Percentiles rank a stretch among this genome's conserved stretches.
Conservation (phyloP, 1,140 invertebrate genomes). For the Danaus melanippus region DNA sequence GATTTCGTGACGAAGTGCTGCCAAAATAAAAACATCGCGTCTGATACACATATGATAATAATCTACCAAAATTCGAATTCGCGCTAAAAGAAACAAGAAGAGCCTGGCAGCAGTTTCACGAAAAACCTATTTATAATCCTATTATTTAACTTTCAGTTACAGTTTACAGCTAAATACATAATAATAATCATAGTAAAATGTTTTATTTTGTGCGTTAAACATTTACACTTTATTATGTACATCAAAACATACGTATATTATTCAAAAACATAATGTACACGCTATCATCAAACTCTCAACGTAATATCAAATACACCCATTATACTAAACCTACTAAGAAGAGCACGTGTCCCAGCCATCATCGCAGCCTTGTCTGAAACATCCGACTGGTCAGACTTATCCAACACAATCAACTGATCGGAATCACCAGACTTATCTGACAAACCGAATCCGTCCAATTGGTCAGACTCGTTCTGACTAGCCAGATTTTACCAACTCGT, state of each 20-base stretch:
- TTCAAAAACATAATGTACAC: conserved; percentile 65
- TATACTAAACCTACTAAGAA: conserved; percentile 48
- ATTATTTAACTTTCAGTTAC: conserved; percentile 52
- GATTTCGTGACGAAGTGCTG: conserved; percentile 22
- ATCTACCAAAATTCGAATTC: conserved; percentile 10
- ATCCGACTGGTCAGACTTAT: too few relatives aligned
- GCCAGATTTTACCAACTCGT: too few relatives aligned
- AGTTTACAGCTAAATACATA: conserved; percentile 68
- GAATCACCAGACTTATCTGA: too few relatives aligned
- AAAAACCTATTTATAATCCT: conserved; percentile 51
- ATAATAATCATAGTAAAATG: conserved; percentile 51
- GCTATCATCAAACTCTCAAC: conserved; percentile 61
- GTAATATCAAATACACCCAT: conserved; percentile 53
- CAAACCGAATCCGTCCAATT: not conserved
- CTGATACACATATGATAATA: too few relatives aligned
- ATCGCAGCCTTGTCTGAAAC: conserved; percentile 1
- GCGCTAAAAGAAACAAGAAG: conserved; percentile 10
- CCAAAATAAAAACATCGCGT: conserved; percentile 13
- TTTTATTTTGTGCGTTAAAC: conserved; percentile 70
- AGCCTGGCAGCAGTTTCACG: conserved; percentile 34
- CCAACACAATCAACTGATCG: too few relatives aligned
- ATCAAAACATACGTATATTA: conserved; percentile 69
- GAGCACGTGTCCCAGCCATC: conserved; percentile 22
- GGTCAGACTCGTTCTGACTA: too few relatives aligned
- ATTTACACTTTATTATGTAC: conserved; percentile 71